Conservation (phyloP, 2,113 vertebrate species). For the Forbesichthys agassizii region DNA sequence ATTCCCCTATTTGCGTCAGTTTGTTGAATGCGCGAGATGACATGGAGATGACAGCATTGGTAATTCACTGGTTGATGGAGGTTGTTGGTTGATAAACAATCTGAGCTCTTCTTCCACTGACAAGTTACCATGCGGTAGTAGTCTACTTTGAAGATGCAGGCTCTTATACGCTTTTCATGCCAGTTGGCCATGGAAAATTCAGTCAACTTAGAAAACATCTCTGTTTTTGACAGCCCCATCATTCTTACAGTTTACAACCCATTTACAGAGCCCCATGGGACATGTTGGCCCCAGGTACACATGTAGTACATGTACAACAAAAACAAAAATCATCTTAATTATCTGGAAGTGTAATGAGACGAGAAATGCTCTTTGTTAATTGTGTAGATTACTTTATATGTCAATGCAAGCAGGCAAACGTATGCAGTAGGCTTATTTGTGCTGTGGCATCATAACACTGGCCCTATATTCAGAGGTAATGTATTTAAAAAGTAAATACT, state of each 20-base stretch:
- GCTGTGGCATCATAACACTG: not conserved
- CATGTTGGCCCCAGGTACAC: not conserved
- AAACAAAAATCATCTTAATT: not conserved
- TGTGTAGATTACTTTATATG: conserved; percentile 3
- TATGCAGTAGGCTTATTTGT: not conserved
- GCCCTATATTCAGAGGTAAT: not conserved
- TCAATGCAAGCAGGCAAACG: not conserved
- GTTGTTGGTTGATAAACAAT: not conserved
- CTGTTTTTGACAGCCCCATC: not conserved
- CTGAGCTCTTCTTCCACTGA: not conserved
- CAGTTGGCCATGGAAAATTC: not conserved
- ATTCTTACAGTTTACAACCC: not conserved
- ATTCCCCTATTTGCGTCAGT: too few relatives aligned
- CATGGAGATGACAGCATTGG: too few relatives aligned
- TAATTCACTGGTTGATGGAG: too few relatives aligned
- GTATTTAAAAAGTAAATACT: not conserved
- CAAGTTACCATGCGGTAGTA: not conserved
- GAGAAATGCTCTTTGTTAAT: not conserved
- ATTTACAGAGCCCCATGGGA: not conserved
- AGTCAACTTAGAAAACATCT: not conserved
- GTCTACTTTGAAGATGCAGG: not conserved
- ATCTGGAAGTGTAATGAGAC: conserved; percentile 5
- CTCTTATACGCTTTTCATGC: too few relatives aligned
- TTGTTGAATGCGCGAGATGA: too few relatives aligned
- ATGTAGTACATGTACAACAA: not conserved